Evolutionary conservation across 2,113 vertebrate species (phyloP).

Genomic region (Macroglossus sobrinus): DNA sequence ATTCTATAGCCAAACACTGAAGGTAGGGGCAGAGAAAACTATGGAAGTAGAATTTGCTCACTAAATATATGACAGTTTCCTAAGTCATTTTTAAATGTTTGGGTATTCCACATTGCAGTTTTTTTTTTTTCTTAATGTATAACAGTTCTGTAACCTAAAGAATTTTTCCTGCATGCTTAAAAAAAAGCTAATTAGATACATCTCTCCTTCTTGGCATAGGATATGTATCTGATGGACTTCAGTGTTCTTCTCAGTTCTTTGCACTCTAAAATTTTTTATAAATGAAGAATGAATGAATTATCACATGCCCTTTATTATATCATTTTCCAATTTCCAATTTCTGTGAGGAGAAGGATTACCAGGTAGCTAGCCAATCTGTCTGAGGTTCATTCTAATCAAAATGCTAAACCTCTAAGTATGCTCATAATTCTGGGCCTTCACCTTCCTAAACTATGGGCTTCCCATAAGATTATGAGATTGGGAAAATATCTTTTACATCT

Average conservation of each 20-base stretch:
- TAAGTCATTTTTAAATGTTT: background rate
- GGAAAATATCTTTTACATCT: background rate
- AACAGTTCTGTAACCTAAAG: slow-evolving; percentile 3
- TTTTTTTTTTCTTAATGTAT: background rate
- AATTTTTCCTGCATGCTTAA: slow-evolving; percentile 31
- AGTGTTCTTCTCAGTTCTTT: background rate
- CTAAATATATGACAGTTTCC: background rate
- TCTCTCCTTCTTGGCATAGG: background rate
- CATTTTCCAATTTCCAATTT: background rate
- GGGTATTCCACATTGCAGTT: background rate
- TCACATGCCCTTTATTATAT: background rate
- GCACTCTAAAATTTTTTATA: background rate
- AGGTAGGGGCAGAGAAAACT: background rate
- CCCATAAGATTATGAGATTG: background rate
- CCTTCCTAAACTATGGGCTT: background rate
- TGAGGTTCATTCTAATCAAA: background rate
- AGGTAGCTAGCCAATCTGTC: background rate
- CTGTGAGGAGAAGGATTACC: background rate
- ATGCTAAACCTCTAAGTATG: background rate
- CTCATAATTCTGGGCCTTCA: background rate
- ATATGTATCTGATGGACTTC: background rate
- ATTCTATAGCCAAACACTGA: background rate
- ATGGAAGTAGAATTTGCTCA: background rate
- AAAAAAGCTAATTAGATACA: background rate
- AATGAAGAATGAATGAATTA: background rate